Percentiles rank a stretch among this genome's conserved stretches.
Evolutionary conservation across 2,113 vertebrate genomes (phyloP).

Genomic region (Trachemys scripta): DNA sequence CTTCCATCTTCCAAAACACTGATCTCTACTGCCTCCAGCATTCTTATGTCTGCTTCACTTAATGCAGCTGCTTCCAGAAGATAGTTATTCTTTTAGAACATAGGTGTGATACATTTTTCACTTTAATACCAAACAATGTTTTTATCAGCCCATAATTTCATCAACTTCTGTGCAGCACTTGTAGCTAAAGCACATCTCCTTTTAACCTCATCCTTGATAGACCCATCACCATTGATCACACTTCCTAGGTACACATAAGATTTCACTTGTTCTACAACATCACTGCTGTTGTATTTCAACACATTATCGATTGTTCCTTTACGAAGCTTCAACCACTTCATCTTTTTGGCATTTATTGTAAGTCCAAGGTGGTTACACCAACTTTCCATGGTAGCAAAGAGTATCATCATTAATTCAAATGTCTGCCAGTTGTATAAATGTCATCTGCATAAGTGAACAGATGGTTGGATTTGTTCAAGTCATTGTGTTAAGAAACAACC

Average conservation of each 20-base stretch:
- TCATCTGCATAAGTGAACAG: not conserved
- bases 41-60: not conserved
- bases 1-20: not conserved
- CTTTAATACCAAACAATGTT: not conserved
- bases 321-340: not conserved
- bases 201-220: not conserved
- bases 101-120: not conserved
- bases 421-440: not conserved
- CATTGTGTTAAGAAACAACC: not conserved
- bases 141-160: not conserved
- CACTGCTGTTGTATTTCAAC: not conserved
- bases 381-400: not conserved
- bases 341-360: not conserved
- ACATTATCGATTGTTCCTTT: not conserved
- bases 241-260: not conserved
- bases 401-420: not conserved
- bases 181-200: not conserved
- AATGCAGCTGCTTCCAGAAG: not conserved
- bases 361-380: not conserved
- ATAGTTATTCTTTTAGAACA: not conserved
- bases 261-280: not conserved
- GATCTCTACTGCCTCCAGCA: not conserved
- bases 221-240: not conserved
- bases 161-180: not conserved
- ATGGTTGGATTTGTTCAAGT: not conserved